Conservation (phyloP, 2,888 invertebrate species). For the Drosophila subquinaria region DNA sequence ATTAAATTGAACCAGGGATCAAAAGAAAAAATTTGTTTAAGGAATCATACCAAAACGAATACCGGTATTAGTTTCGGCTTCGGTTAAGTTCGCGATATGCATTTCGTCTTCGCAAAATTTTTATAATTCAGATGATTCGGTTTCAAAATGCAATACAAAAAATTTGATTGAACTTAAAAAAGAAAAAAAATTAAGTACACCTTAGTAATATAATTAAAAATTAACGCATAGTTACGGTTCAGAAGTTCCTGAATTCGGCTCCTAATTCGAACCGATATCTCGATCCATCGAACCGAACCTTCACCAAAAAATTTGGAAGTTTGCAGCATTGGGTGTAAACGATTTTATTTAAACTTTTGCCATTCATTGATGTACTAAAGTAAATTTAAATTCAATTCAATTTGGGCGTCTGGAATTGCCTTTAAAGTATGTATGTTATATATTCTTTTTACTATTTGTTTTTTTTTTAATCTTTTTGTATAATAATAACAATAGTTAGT, state of each 20-base stretch:
- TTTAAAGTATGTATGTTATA: conserved; percentile 45
- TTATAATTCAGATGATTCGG: no score
- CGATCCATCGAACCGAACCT: neutral
- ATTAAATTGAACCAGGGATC: no score
- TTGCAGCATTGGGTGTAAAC: conserved; percentile 62
- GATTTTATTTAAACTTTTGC: conserved; percentile 32
- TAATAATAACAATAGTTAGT: conserved; percentile 73
- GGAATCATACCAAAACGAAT: no score
- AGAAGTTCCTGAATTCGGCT: neutral
- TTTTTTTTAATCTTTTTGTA: conserved; percentile 21
- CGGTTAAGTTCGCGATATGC: no score
- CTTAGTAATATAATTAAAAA: no score
- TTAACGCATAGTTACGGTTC: neutral
- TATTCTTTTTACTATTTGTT: neutral
- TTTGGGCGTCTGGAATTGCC: conserved; percentile 27
- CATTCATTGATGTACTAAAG: conserved; percentile 36
- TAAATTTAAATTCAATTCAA: conserved; percentile 37
- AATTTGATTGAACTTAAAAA: no score
- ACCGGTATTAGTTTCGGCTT: no score
- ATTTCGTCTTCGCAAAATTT: no score
- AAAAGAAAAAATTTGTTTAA: no score
- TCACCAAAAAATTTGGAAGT: neutral
- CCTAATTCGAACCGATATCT: neutral
- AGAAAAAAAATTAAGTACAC: no score
- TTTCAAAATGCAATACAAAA: no score